These are phyloP conservation scores for Rhyacichthys aspro DNA, from an alignment of 2,797 vertebrate species.

Conservation along the genomic window DNA sequence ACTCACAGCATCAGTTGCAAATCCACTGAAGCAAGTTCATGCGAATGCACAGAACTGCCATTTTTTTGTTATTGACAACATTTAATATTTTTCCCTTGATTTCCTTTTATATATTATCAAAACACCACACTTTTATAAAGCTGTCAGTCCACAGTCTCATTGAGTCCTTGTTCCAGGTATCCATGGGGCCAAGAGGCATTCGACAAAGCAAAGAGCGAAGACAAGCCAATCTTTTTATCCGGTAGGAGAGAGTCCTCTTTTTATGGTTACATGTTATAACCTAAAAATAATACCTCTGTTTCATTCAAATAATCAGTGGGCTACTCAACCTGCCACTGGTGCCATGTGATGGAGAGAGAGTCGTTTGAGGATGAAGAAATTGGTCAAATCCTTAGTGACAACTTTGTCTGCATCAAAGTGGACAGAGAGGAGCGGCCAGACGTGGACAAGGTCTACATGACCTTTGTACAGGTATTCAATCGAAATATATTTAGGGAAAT, in stretches of 20 bases:
- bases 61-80: no score
- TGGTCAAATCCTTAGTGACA: conserved; percentile 85
- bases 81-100: no score
- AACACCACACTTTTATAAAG: neutral
- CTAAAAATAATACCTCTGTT: neutral
- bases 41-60: no score
- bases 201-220: conserved; percentile 88
- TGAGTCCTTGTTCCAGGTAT: conserved; percentile 78
- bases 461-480: conserved; percentile 88
- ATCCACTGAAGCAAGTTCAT: no score
- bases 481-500: neutral
- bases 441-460: conserved; percentile 97
- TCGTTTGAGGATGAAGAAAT: conserved; percentile 92
- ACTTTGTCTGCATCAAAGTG: conserved; percentile 93
- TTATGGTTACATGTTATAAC: no score
- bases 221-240: conserved; percentile 93
- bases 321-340: conserved; percentile 97
- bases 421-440: conserved; percentile 94
- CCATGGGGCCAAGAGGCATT: conserved; percentile 96
- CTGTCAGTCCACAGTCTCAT: no score
- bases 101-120: no score
- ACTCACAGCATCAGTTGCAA: no score
- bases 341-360: conserved; percentile 95
- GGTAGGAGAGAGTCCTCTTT: conserved; percentile 67
- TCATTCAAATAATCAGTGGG: conserved; percentile 77